Evolutionary conservation across 2,888 invertebrate species (phyloP).

Genomic region (Ochropleura leucogaster): DNA sequence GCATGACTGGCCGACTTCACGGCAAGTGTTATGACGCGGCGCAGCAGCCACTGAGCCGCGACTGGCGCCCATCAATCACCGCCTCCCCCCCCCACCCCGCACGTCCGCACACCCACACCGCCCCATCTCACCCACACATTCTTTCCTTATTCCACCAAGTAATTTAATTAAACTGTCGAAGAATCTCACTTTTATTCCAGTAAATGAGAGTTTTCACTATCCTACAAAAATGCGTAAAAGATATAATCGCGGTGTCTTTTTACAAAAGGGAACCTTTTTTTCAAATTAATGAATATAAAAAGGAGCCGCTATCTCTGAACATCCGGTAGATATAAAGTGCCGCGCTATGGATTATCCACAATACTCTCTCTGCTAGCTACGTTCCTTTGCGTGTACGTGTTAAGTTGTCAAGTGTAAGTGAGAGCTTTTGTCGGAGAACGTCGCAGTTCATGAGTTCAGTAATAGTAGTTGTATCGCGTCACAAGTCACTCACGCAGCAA

Average conservation of each 20-base stretch:
- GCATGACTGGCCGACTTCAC: constrained; percentile 2
- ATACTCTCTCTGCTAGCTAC: too few species aligned
- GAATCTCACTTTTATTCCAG: constrained; percentile 54
- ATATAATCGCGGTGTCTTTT: constrained; percentile 1
- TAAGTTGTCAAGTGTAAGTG: constrained; percentile 9
- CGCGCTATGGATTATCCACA: neutral
- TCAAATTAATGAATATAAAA: constrained; percentile 1
- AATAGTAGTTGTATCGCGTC: neutral
- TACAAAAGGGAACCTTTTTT: constrained; percentile 8
- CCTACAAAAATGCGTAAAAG: constrained; percentile 17
- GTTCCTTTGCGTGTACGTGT: neutral
- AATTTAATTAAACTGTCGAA: constrained; percentile 65
- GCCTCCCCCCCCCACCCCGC: neutral
- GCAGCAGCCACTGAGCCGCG: constrained; percentile 29
- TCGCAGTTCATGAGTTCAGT: neutral
- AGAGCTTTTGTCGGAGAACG: neutral
- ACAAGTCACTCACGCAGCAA: neutral
- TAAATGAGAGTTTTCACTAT: constrained; percentile 46
- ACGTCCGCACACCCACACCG: neutral
- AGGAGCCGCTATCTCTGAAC: constrained; percentile 1
- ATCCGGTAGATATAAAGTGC: neutral
- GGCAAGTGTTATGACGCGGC: constrained; percentile 25
- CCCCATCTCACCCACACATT: constrained; percentile 28
- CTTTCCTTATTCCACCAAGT: constrained; percentile 50
- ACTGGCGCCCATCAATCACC: constrained; percentile 40